These are phyloP conservation scores for Patiria pectinifera DNA, from an alignment of 53 echinoderm and acorn worm genomes.

Conservation along the genomic window DNA sequence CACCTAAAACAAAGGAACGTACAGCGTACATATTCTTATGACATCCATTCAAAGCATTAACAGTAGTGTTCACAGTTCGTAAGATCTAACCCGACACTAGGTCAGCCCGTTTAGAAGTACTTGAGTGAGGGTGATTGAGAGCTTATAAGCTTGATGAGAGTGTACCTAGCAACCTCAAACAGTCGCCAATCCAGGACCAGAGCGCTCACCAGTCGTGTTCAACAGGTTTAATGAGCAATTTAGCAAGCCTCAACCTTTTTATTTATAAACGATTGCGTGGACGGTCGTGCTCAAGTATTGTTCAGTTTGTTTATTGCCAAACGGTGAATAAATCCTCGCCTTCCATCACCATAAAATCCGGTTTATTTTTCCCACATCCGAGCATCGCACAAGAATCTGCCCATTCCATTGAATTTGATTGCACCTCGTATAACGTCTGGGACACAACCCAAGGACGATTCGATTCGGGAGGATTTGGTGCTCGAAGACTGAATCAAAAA, in stretches of 20 bases:
- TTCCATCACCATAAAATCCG: constrained; percentile 26
- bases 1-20: too few relatives aligned
- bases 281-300: background rate
- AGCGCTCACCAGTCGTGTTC: background rate
- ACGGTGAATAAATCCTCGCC: background rate
- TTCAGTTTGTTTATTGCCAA: constrained; percentile 5
- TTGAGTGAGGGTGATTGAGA: too few relatives aligned
- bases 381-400: background rate
- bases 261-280: background rate
- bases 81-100: too few relatives aligned
- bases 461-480: background rate
- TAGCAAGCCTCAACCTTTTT: background rate
- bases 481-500: background rate
- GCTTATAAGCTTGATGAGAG: background rate
- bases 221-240: constrained; percentile 1
- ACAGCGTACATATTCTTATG: too few relatives aligned
- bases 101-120: too few relatives aligned
- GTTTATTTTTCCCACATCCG: background rate
- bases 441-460: background rate
- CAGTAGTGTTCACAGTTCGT: too few relatives aligned
- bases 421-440: constrained; percentile 12
- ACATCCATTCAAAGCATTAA: too few relatives aligned
- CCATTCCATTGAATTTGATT: background rate
- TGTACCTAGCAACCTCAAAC: constrained; percentile 5
- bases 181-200: background rate